Percentiles rank a stretch among this genome's conserved stretches.
Evolutionary conservation across 2,888 invertebrate species (phyloP).

Genomic region (Falcaria lacertinaria): DNA sequence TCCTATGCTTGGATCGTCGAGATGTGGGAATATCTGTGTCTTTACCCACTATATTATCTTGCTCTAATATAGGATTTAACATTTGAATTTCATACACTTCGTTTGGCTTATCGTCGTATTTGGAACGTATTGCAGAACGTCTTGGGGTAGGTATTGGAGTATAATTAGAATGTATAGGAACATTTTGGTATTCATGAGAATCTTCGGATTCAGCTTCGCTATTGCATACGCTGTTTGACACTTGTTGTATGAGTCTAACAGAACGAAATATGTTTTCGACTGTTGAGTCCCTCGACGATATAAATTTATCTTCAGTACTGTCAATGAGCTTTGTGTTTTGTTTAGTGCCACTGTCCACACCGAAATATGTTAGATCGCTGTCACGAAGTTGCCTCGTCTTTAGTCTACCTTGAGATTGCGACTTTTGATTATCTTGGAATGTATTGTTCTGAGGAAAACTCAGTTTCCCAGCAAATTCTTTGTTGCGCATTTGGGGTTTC

Average conservation of each 20-base stretch:
- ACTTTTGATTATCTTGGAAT: constrained; percentile 35
- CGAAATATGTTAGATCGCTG: constrained; percentile 81
- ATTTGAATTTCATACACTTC: constrained; percentile 33
- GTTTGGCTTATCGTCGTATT: constrained; percentile 40
- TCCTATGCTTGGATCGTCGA: constrained; percentile 42
- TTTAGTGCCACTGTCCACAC: constrained; percentile 40
- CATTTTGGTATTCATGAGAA: constrained; percentile 61
- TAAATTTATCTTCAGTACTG: constrained; percentile 15
- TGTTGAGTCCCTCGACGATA: constrained; percentile 27
- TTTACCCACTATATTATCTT: constrained; percentile 28
- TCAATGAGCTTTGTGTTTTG: constrained; percentile 17
- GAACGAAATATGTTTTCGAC: constrained; percentile 58
- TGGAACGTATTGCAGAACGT: constrained; percentile 33
- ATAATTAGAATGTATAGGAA: constrained; percentile 46
- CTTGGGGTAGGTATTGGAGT: constrained; percentile 58
- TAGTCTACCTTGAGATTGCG: constrained; percentile 41
- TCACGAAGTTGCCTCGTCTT: constrained; percentile 76
- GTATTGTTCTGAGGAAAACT: constrained; percentile 31
- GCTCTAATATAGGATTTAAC: constrained; percentile 55
- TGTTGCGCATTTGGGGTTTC: constrained; percentile 8
- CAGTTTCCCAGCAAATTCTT: constrained; percentile 13
- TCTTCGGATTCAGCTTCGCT: constrained; percentile 71
- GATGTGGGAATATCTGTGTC: constrained; percentile 19
- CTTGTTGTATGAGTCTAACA: constrained; percentile 60
- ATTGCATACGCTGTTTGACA: constrained; percentile 62